These are phyloP conservation scores for Chalcis sispes DNA, from an alignment of 2,888 invertebrate species.

Conservation along the genomic window DNA sequence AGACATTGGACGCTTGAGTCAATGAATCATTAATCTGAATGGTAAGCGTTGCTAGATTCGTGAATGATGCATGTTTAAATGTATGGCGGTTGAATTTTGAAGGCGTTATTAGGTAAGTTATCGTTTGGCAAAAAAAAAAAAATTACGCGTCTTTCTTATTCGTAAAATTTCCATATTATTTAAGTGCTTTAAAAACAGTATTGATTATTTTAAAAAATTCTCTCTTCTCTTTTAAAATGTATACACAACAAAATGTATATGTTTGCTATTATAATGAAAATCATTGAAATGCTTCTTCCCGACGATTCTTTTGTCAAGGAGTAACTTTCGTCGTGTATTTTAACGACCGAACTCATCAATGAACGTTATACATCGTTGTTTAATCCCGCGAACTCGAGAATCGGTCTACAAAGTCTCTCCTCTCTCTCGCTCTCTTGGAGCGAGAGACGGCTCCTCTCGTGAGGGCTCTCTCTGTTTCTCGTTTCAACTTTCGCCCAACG, in stretches of 20 bases:
- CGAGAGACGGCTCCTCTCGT: not conserved
- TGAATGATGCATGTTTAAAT: constrained; percentile 11
- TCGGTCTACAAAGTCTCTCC: not conserved
- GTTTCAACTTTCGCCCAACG: constrained; percentile 34
- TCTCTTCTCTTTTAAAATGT: no score
- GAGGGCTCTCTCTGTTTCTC: not conserved
- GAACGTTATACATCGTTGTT: constrained; percentile 30
- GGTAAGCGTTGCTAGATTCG: not conserved
- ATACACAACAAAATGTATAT: no score
- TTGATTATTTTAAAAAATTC: no score
- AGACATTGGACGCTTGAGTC: not conserved
- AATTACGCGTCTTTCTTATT: no score
- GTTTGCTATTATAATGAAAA: no score
- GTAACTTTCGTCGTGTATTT: constrained; percentile 8
- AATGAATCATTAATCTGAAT: constrained; percentile 49
- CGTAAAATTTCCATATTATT: no score
- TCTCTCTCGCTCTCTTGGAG: not conserved
- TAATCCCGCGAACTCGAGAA: constrained; percentile 12
- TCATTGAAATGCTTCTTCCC: not conserved
- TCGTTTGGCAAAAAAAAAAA: no score
- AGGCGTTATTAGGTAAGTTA: no score
- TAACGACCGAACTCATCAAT: constrained; percentile 41
- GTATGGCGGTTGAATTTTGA: constrained; percentile 28
- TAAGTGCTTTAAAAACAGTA: no score
- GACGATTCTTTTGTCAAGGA: not conserved